Base-by-base conservation (phyloP, 2,113 vertebrate genomes). In the Phycodurus eques region DNA sequence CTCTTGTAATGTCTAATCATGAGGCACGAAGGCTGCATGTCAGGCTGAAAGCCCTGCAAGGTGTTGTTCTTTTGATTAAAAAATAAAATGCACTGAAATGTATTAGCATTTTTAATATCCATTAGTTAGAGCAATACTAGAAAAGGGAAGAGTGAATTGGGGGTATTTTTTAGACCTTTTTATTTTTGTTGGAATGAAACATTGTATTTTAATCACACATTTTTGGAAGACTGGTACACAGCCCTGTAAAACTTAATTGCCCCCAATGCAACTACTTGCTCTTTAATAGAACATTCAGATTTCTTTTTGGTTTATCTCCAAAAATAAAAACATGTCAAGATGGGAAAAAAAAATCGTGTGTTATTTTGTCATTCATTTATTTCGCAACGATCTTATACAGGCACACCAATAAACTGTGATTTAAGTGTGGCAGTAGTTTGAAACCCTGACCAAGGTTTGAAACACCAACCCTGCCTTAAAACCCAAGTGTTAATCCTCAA, bases 321-420 rank as follows among this genome's bases (percentile, higher is more conserved):
- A 56, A 76, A 77, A 82, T 85, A 86, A 92, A 90, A 92, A 44
- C 12, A n/a, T 66, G 44, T 66, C 79, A 77, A 81, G 81, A 72
- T 82, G 73, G 86, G 85, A 73, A 71, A 5, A 53, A 12, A 3
- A 70, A 67, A 2, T 46, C 0, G 17, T 3, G 12, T 10, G 3
- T 44, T 19, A 51, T 56, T 49, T 27, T 67, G 42, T 67, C 15
- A 1, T 22, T 67, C 13, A 1, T 31, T 78, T 82, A 8, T 64
- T n/a, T 88, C 65, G 83, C 78, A 82, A 80, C 79, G 78, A 87
- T 87, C 80, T 80, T 81, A 88, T 68, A 82, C 89, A 87, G 92
- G 87, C 90, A 89, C 88, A 90, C 76, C 80, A 88, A 92, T 92
- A 92, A 92, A 90, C 91, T 60, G 31, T 43, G 8, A 63, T 42